Percentiles rank a stretch among this genome's conserved stretches.
phyloP scores from a whole-genome alignment of 2,888 invertebrate genomes.

The Heterodera filipjevi region DNA sequence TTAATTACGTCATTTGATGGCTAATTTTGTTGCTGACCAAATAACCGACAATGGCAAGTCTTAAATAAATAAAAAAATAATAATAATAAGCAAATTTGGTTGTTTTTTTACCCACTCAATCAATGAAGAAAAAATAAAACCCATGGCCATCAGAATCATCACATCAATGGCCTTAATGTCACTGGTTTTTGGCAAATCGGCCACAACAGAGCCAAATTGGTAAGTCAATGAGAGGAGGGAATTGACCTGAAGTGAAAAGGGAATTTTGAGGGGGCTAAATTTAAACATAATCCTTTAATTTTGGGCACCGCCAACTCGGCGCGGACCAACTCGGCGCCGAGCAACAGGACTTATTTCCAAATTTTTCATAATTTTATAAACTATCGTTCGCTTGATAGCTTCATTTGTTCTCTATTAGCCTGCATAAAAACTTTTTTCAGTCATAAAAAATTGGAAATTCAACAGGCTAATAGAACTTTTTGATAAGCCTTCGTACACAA shows the following conservation, averaged over 20 bases:
- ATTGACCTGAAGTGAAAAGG: constrained; percentile 30
- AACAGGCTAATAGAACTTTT: too few relatives aligned
- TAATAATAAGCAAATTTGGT: neutral
- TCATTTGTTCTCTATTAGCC: too few relatives aligned
- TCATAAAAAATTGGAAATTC: too few relatives aligned
- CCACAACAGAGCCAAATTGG: constrained; percentile 64
- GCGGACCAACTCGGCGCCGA: too few relatives aligned
- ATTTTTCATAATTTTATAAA: too few relatives aligned
- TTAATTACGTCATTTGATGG: neutral
- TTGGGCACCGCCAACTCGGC: too few relatives aligned
- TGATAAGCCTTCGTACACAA: too few relatives aligned
- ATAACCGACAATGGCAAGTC: constrained; percentile 62
- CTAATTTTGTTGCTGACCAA: constrained; percentile 49
- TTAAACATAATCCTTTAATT: too few relatives aligned
- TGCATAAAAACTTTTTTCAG: too few relatives aligned
- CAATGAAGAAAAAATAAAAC: constrained; percentile 64
- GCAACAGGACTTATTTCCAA: too few relatives aligned
- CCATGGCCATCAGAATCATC: constrained; percentile 64
- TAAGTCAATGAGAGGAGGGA: constrained; percentile 39
- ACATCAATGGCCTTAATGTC: constrained; percentile 66
- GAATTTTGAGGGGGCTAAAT: neutral
- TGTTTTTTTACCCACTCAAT: constrained; percentile 54
- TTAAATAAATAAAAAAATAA: neutral
- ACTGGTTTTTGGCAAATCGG: constrained; percentile 64
- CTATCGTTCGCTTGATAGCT: too few relatives aligned